Evolutionary conservation across 2,797 vertebrate species (phyloP).

Genomic region (Darevskia nairensis): DNA sequence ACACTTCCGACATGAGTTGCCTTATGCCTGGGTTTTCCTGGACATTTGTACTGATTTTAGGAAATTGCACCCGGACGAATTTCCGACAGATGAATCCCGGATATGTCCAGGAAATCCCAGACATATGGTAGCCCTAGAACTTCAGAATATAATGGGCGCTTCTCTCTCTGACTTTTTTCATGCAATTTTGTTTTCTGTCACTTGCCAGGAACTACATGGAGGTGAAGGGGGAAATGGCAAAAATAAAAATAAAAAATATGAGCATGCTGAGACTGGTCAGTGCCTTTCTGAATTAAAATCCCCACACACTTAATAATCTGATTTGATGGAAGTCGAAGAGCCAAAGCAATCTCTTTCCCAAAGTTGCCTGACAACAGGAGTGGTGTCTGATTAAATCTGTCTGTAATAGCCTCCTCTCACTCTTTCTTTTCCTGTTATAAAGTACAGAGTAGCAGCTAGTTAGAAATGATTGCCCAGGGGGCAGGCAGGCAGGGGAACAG

Average conservation of each 20-base stretch:
- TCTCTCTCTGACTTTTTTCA: slow-evolving; percentile 37
- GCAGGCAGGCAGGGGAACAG: neutral
- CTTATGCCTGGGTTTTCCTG: too few relatives aligned
- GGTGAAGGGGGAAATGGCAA: slow-evolving; percentile 38
- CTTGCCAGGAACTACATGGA: slow-evolving; percentile 41
- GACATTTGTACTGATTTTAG: too few relatives aligned
- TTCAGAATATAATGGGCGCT: neutral
- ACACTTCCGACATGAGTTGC: too few relatives aligned
- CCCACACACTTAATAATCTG: slow-evolving; percentile 20
- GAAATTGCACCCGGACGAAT: too few relatives aligned
- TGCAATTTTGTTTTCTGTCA: slow-evolving; percentile 38
- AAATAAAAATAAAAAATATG: slow-evolving; percentile 14
- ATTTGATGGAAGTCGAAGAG: slow-evolving; percentile 41
- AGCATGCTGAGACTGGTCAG: slow-evolving; percentile 18
- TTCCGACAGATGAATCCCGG: too few relatives aligned
- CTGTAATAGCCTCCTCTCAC: slow-evolving; percentile 21
- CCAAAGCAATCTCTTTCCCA: slow-evolving; percentile 46
- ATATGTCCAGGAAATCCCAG: too few relatives aligned
- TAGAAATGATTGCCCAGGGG: neutral
- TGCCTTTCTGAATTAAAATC: slow-evolving; percentile 46
- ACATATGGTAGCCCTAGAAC: too few relatives aligned
- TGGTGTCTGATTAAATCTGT: slow-evolving; percentile 48
- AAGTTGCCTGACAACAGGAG: slow-evolving; percentile 44
- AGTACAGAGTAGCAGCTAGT: slow-evolving; percentile 11
- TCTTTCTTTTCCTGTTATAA: slow-evolving; percentile 15